Evolutionary conservation across 2,797 vertebrate genomes (phyloP), one percentile per base, ranked within the genome.

Genomic region (Schizothorax lantsangensis): DNA sequence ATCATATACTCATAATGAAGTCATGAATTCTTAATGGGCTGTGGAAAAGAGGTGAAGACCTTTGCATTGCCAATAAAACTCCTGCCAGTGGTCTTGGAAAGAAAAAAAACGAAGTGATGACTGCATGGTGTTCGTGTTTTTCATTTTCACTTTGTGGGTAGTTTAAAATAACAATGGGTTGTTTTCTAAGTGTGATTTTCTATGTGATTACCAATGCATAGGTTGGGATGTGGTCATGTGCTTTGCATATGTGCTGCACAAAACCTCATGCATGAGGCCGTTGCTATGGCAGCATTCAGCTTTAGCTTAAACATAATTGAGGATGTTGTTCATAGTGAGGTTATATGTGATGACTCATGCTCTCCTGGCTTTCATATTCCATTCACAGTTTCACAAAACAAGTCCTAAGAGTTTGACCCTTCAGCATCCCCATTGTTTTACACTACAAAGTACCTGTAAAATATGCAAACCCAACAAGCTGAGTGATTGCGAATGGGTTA

Each of bases 21-120:
- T 94, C 91, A 94, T 95, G 92, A 93, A 94, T 93, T 92, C 72
- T 82, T 93, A 93, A 95, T 94, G 86, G 47, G 54, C 72, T 66
- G 71, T 72, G 79, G 86, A 91, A 92, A 90, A 88, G 85, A 85
- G 85, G 33, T 79, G 73, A 89, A 87, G 80, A 91, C 91, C 91
- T 82, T 90, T 88, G 90, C 86, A 84, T 87, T 89, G 91, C 85
- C 91, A 93, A 91, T 93, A 92, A 94, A 91, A 88, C 79, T 74
- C 52, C 5, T 17, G 30, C 8, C 3, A 9, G 88, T 92, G 92
- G 94, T 94, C 93, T 94, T 94, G 91, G 90, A 88, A 88, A 83
- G 87, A 90, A 45, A 79, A 89, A 86, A n/a, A 59, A 0, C n/a
- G 30, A 17, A 33, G 26, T 33, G 62, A 66, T 33, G 62, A 90